Conservation (phyloP, 2,113 vertebrate species). For the Paedocypris sp. region DNA sequence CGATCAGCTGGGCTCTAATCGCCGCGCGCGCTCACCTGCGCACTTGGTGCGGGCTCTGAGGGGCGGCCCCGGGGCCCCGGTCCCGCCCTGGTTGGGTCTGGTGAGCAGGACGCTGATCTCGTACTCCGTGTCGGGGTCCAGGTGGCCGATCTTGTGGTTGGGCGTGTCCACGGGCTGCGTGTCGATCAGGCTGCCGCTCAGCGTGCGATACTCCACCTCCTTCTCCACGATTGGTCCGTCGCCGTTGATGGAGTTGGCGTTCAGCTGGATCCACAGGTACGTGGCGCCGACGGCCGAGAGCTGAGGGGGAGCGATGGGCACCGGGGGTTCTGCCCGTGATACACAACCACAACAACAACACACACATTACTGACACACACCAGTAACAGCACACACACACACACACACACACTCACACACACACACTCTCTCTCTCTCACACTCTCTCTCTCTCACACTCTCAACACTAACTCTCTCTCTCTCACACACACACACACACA, state of each 20-base stretch:
- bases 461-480: neutral
- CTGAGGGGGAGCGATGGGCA: constrained; percentile 91
- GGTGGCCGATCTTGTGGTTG: constrained; percentile 88
- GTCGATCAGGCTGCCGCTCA: constrained; percentile 81
- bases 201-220: constrained; percentile 85
- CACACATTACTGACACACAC: constrained; percentile 19
- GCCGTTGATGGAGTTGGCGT: constrained; percentile 97
- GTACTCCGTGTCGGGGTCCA: constrained; percentile 92
- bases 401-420: neutral
- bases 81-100: constrained; percentile 85
- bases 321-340: constrained; percentile 74
- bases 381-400: neutral
- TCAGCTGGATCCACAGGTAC: constrained; percentile 93
- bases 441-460: neutral
- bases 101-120: constrained; percentile 91
- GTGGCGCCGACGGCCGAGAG: constrained; percentile 88
- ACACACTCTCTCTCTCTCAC: neutral
- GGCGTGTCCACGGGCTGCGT: constrained; percentile 84
- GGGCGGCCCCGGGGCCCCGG: constrained; percentile 81
- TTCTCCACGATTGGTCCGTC: constrained; percentile 85
- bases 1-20: constrained; percentile 54
- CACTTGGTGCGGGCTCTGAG: constrained; percentile 88
- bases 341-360: neutral
- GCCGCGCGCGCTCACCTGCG: constrained; percentile 72
- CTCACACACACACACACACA: neutral